phyloP scores from a whole-genome alignment of 2,888 invertebrate species.

The Synanthedon myopaeformis region DNA sequence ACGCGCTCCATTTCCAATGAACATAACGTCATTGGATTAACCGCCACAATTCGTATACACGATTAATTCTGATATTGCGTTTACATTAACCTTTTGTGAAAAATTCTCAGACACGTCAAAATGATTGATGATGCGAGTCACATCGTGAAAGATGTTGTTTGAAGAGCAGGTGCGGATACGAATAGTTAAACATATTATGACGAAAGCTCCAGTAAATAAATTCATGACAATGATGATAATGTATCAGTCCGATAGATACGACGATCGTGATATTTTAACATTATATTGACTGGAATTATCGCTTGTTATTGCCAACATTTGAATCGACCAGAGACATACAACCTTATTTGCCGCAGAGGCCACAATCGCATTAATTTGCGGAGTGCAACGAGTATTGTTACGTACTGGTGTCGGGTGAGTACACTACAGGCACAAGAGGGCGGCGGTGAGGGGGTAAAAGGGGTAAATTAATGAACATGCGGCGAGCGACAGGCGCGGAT shows the following conservation, averaged over 20 bases:
- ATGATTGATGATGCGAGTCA: slow-evolving; percentile 42
- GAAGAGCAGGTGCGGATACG: slow-evolving; percentile 4
- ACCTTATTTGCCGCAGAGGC: slow-evolving; percentile 37
- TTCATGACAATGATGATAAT: too few relatives aligned
- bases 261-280: too few relatives aligned
- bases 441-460: slow-evolving; percentile 15
- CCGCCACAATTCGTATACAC: neutral
- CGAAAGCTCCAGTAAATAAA: too few relatives aligned
- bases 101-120: slow-evolving; percentile 35
- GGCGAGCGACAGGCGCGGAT: slow-evolving; percentile 62
- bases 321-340: slow-evolving; percentile 21
- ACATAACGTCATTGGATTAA: too few relatives aligned
- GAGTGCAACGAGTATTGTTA: slow-evolving; percentile 50
- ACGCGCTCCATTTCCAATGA: too few relatives aligned
- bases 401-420: slow-evolving; percentile 12
- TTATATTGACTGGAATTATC: too few relatives aligned
- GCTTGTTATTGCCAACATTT: slow-evolving; percentile 2
- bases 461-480: slow-evolving; percentile 64
- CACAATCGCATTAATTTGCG: slow-evolving; percentile 65
- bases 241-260: too few relatives aligned
- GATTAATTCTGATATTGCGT: slow-evolving; percentile 4
- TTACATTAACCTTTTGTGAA: slow-evolving; percentile 47
- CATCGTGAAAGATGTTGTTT: slow-evolving; percentile 32
- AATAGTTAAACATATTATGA: slow-evolving; percentile 1
- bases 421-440: slow-evolving; percentile 3